These are phyloP conservation scores for Diorhabda sublineata DNA, from an alignment of 1,140 invertebrate genomes.

Conservation along the genomic window DNA sequence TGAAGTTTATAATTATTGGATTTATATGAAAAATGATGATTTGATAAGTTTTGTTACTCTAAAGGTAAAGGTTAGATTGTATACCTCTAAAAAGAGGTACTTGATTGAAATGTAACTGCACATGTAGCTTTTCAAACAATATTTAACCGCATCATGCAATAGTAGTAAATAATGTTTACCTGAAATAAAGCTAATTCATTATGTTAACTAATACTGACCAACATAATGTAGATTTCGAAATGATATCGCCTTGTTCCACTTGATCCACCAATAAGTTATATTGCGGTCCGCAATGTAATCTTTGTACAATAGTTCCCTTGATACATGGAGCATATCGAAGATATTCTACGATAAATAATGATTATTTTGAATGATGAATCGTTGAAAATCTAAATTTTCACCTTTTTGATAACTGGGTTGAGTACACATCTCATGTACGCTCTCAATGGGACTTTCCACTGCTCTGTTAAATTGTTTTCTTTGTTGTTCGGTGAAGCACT, in stretches of 20 bases:
- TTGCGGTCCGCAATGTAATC: constrained; percentile 54
- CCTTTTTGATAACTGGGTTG: constrained; percentile 55
- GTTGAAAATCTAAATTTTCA: constrained; percentile 29
- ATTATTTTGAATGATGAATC: neutral
- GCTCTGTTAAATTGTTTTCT: constrained; percentile 56
- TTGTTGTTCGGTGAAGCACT: constrained; percentile 54
- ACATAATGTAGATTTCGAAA: constrained; percentile 55
- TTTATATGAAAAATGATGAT: no score
- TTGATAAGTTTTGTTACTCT: no score
- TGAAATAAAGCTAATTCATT: neutral
- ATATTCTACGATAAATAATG: constrained; percentile 48
- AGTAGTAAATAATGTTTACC: neutral
- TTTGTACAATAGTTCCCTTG: constrained; percentile 55
- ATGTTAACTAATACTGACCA: constrained; percentile 47
- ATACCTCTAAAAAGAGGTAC: no score
- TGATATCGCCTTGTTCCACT: constrained; percentile 53
- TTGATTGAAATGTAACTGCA: no score
- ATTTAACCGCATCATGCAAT: no score
- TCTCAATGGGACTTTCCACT: constrained; percentile 55
- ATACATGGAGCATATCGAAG: constrained; percentile 57
- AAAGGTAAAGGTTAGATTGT: no score
- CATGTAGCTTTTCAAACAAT: no score
- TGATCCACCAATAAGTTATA: constrained; percentile 56
- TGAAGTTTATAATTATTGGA: no score
- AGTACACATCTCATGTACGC: constrained; percentile 58